phyloP scores from a whole-genome alignment of 2,797 vertebrate species.

The Arctocebus calabarensis region DNA sequence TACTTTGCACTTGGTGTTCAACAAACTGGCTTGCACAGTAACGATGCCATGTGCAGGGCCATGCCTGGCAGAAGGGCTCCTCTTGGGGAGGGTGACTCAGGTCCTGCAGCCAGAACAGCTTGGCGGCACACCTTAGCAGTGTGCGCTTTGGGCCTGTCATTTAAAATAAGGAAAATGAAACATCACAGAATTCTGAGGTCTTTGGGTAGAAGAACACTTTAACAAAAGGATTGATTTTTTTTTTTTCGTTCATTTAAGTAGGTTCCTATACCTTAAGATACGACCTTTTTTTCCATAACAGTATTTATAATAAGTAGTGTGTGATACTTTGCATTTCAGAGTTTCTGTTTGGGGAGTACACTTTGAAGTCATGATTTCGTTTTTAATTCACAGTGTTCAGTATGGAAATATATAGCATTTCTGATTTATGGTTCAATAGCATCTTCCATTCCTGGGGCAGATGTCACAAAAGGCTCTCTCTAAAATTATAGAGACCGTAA shows the following conservation, averaged over 20 bases:
- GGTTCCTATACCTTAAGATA: background rate
- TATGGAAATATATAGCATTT: background rate
- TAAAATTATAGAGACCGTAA: background rate
- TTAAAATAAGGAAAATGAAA: constrained; percentile 23
- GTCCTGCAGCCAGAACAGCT: background rate
- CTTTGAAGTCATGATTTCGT: background rate
- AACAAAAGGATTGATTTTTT: background rate
- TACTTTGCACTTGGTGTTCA: background rate
- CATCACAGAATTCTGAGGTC: background rate
- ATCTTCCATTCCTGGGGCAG: background rate
- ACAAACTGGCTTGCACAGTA: background rate
- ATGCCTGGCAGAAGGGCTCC: background rate
- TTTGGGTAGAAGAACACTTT: background rate
- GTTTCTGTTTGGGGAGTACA: background rate
- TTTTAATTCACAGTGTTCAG: background rate
- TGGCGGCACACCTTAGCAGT: background rate
- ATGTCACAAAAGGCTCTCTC: background rate
- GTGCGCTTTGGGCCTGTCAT: background rate
- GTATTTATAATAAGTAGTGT: background rate
- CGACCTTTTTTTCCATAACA: background rate
- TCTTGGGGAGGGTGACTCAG: background rate
- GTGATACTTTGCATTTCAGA: background rate
- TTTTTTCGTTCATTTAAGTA: background rate
- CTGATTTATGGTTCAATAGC: background rate
- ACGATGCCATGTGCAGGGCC: background rate